Base-by-base conservation (phyloP, 1,140 invertebrate species). In the Drosophila setifemur region DNA sequence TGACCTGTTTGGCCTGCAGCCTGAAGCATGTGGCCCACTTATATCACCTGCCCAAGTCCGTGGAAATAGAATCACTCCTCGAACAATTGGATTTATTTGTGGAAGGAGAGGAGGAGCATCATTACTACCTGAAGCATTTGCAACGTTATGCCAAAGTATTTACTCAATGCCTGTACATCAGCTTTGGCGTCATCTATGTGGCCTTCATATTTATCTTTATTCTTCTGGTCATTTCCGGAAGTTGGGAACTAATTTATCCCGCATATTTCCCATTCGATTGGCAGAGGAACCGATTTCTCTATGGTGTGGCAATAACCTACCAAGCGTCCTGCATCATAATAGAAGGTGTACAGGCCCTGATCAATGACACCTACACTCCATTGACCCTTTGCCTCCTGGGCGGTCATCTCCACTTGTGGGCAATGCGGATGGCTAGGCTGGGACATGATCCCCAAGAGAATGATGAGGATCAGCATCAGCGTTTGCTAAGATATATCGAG, bases 241-340 rank as follows among this genome's bases (percentile, higher is more conserved):
- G 37, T 2, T 11, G 37, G 1, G 40, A 60, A 1, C 14, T 83
- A 0, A 0, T 83, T 0, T 83, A 77, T 16, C 42, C 50, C 4
- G 78, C 78, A 0, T 83, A 66, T 35, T 64, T 73, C 4, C 78
- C 78, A 0, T 82, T 82, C 2, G 40, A 82, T 18, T 64, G 54
- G 57, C 29, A 14, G 1, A 2, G 4, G 2, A 64, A 18, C 29
- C 11, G 4, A 3, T 18, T 8, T 0, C 4, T 16, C 0, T 76
- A 23, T 11, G 21, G 23, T 2, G 2, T 73, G 9, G 72, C 57
- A 8, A 9, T 77, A 26, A 16, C 43, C 4, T 83, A 53, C 19
- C 78, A 83, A 37, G 4, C 35, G 0, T 1, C 69, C 0, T 9
- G 72, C 37, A 25, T 82, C 1, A 0, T 55, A 0, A 6, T 35